Evolutionary conservation across 2,113 vertebrate species (phyloP).

Genomic region (Sterrhoptilus dennistouni): DNA sequence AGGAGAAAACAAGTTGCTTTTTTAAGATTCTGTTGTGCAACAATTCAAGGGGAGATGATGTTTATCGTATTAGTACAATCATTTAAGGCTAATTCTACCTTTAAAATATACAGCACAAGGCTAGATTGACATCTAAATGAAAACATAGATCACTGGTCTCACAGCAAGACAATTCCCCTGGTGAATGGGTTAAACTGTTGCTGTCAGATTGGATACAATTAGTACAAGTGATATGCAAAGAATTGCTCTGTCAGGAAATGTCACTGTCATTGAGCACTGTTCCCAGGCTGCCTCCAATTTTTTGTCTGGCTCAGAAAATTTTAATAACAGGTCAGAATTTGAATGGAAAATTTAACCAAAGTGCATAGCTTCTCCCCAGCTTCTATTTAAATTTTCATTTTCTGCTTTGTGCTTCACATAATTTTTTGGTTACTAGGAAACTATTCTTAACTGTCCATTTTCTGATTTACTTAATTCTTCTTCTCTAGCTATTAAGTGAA

Average conservation of each 20-base stretch:
- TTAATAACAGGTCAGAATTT: slow-evolving; percentile 75
- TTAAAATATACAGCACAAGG: slow-evolving; percentile 40
- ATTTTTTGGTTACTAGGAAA: slow-evolving; percentile 44
- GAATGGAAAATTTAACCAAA: slow-evolving; percentile 68
- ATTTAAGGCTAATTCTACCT: slow-evolving; percentile 48
- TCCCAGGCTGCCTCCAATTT: slow-evolving; percentile 70
- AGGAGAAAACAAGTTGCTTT: not conserved
- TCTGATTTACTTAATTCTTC: slow-evolving; percentile 48
- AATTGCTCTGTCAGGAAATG: slow-evolving; percentile 81
- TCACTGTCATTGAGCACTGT: slow-evolving; percentile 74
- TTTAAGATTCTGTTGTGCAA: not conserved
- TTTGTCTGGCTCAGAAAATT: slow-evolving; percentile 74
- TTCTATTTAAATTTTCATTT: slow-evolving; percentile 55
- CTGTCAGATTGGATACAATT: slow-evolving; percentile 80
- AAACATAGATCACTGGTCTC: slow-evolving; percentile 62
- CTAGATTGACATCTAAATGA: slow-evolving; percentile 70
- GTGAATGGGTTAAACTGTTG: slow-evolving; percentile 76
- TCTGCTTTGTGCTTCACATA: slow-evolving; percentile 4
- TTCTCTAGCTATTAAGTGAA: not conserved
- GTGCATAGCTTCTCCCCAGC: slow-evolving; percentile 17
- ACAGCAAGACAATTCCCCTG: slow-evolving; percentile 51
- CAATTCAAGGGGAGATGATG: not conserved
- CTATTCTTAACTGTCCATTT: slow-evolving; percentile 26
- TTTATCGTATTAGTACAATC: not conserved
- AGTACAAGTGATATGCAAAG: slow-evolving; percentile 73